Percentiles rank a stretch among this genome's conserved stretches.
Conservation (phyloP, 2,888 invertebrate genomes). For the Coelopa pilipes region DNA sequence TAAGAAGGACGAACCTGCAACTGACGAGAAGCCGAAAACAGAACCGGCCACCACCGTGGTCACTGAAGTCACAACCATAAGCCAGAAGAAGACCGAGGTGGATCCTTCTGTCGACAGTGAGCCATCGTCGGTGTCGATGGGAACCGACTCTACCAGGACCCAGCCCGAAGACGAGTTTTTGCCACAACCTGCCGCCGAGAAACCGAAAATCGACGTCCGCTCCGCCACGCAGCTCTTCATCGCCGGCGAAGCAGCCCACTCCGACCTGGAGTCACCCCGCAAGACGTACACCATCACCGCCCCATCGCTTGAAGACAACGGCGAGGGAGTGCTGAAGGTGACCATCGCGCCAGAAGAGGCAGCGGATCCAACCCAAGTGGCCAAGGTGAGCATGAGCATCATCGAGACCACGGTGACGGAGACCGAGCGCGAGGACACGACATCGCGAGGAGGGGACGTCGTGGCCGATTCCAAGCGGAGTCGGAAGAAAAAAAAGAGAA, state of each 20-base stretch:
- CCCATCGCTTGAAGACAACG: slow-evolving; percentile 65
- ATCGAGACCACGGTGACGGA: slow-evolving; percentile 56
- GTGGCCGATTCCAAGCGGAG: slow-evolving; percentile 70
- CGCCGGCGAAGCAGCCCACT: slow-evolving; percentile 55
- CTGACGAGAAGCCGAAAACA: background rate
- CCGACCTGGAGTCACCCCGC: slow-evolving; percentile 49
- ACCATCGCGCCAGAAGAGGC: slow-evolving; percentile 47
- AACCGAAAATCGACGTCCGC: slow-evolving; percentile 51
- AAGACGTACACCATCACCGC: slow-evolving; percentile 59
- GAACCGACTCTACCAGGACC: background rate
- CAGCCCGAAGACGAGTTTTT: slow-evolving; percentile 28
- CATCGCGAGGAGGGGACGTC: slow-evolving; percentile 55
- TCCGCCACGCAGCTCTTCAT: slow-evolving; percentile 62
- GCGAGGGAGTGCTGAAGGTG: slow-evolving; percentile 59
- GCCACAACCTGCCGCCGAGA: slow-evolving; percentile 30
- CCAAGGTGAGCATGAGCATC: slow-evolving; percentile 62
- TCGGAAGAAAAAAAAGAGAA: slow-evolving; percentile 76
- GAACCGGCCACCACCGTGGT: background rate
- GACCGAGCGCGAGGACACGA: slow-evolving; percentile 39
- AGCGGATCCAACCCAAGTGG: slow-evolving; percentile 18
- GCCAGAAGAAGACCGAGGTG: background rate
- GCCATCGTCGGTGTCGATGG: slow-evolving; percentile 1
- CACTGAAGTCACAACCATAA: too few species aligned
- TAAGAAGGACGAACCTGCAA: slow-evolving; percentile 18
- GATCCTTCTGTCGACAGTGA: slow-evolving; percentile 22